Percentiles rank a stretch among this genome's conserved stretches.
phyloP scores from a whole-genome alignment of 2,888 invertebrate genomes.

The Chymomyza amoena region DNA sequence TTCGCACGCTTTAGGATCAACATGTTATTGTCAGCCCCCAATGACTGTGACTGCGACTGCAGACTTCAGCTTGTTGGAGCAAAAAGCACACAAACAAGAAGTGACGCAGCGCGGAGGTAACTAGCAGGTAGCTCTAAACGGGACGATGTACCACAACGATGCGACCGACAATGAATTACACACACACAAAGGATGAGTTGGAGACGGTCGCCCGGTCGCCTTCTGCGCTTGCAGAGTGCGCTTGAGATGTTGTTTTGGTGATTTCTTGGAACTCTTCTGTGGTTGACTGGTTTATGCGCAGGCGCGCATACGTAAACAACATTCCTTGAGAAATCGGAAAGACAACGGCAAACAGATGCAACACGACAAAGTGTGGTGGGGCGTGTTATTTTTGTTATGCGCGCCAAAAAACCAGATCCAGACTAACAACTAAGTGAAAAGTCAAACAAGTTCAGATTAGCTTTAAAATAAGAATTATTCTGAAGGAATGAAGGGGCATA shows the following conservation, averaged over 20 bases:
- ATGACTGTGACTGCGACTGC: neutral
- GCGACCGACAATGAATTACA: neutral
- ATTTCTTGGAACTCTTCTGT: neutral
- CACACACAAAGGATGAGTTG: constrained; percentile 46
- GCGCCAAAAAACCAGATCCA: constrained; percentile 57
- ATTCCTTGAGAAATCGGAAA: constrained; percentile 50
- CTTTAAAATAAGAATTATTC: neutral
- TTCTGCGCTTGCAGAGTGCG: neutral
- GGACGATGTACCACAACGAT: constrained; percentile 44
- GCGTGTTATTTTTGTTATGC: constrained; percentile 38
- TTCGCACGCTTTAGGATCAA: constrained; percentile 65
- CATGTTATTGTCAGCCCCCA: constrained; percentile 50
- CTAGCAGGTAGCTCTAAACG: constrained; percentile 57
- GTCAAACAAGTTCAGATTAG: no score
- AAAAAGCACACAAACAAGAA: constrained; percentile 69
- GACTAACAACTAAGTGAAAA: no score
- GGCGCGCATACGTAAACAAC: constrained; percentile 69
- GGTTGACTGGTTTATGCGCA: constrained; percentile 48
- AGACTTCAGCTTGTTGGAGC: constrained; percentile 46
- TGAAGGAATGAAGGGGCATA: neutral
- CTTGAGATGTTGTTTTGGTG: no score
- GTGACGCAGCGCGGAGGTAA: constrained; percentile 53
- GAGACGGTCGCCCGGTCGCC: constrained; percentile 22
- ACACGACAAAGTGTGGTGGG: constrained; percentile 6
- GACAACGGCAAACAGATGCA: neutral